Base-by-base conservation (phyloP, 1,140 invertebrate species). In the Cryptotermes secundus region DNA sequence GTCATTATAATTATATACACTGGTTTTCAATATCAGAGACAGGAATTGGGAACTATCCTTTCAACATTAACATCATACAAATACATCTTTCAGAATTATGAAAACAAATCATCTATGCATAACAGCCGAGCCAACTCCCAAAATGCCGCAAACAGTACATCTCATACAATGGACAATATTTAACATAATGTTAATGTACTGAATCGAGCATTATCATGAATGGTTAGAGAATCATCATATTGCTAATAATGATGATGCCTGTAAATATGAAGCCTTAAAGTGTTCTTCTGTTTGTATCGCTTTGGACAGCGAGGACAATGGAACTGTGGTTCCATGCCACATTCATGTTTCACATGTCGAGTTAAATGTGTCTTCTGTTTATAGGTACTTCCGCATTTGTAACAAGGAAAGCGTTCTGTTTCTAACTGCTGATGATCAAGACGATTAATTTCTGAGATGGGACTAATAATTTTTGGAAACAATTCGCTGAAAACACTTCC, bases 291-390 rank as follows among this genome's bases (percentile, higher is more conserved):
- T 85, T 90, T 89, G 38, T 88, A 87, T 79, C 88, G 88, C 84
- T 90, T 89, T 31, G 86, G 85, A 84, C 90, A 91, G 83, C 89
- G 88, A 2, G 88, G 88, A 87, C 92, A 92, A 34, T 86, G 86
- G 86, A 89, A 91, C 85, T 87, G 86, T 31, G 86, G 87, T 3
- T 85, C 87, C 81, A 89, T 87, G 35, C 88, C 89, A 83, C 89
- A 90, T 81, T 88, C 88, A 86, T 89, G 89, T 88, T 83, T 53
- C 34, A 83, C 86, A 80, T 86, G 86, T 26, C 80, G 49, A 38
- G 85, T 88, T 19, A 89, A 85, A 80, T 87, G 90, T 24, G 90
- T 79, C 80, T 81, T 81, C 12, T 83, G 49, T 59, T 34, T 42
- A 42, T 83, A 83, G 34, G 31, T n/a, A 31, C 42, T 38, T 34